A percentile compares a stretch with the other conserved stretches of the same genome.
These are phyloP conservation scores for Struthidea cinerea DNA, from an alignment of 2,113 vertebrate genomes.

Conservation along the genomic window DNA sequence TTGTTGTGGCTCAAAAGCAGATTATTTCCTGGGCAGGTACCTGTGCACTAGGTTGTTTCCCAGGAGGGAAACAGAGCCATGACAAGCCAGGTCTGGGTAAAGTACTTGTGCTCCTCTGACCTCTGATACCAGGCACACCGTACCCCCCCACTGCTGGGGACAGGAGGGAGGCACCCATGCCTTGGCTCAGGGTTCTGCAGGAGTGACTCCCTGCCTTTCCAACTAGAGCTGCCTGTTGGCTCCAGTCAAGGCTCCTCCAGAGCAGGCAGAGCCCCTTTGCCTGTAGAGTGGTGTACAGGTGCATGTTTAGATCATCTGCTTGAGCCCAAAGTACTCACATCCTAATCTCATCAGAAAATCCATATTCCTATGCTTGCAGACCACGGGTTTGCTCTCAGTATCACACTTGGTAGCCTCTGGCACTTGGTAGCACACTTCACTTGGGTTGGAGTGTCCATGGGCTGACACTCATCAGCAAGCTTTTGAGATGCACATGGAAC, in stretches of 20 bases:
- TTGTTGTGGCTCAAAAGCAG: neutral
- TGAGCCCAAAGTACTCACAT: neutral
- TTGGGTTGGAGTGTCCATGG: neutral
- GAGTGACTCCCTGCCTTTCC: neutral
- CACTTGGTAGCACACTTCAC: neutral
- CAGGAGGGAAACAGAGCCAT: neutral
- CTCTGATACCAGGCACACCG: neutral
- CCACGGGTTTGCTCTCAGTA: neutral
- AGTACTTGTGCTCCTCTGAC: neutral
- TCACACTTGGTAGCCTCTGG: neutral
- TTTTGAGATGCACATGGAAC: neutral
- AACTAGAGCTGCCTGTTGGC: neutral
- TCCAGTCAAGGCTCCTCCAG: neutral
- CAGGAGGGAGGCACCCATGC: neutral
- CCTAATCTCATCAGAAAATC: neutral
- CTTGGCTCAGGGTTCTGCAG: neutral
- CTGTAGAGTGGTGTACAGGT: accelerated
- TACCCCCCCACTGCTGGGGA: accelerated
- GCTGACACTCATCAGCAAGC: neutral
- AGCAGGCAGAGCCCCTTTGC: neutral
- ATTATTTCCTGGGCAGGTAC: neutral
- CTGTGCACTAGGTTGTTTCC: neutral
- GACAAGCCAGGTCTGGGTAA: neutral
- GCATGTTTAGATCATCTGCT: neutral
- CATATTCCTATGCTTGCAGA: neutral